phyloP scores from a whole-genome alignment of 2,888 invertebrate species.

The Bombylius major region DNA sequence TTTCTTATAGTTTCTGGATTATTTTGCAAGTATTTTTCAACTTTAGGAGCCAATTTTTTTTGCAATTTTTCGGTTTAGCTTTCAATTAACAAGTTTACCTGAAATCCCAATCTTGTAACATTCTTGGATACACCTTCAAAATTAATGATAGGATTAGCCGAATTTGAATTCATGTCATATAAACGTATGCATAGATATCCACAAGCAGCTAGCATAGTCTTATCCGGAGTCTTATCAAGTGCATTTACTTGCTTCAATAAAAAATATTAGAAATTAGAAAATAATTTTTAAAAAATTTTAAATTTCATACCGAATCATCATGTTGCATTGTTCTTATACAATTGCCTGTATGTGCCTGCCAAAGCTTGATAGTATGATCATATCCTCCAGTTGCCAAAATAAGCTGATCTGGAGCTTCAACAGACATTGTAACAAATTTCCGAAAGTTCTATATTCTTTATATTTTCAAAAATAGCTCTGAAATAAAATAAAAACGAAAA shows the following conservation, averaged over 20 bases:
- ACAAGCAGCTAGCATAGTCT: conserved; percentile 80
- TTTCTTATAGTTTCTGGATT: too few species aligned
- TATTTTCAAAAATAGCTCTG: not conserved
- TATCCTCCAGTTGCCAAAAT: conserved; percentile 92
- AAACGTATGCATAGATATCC: conserved; percentile 93
- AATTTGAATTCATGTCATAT: conserved; percentile 82
- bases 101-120: conserved; percentile 79
- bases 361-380: conserved; percentile 93
- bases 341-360: conserved; percentile 91
- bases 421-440: conserved; percentile 13
- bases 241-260: conserved; percentile 80
- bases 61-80: too few species aligned
- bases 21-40: too few species aligned
- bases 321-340: conserved; percentile 86
- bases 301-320: conserved; percentile 64
- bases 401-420: conserved; percentile 51
- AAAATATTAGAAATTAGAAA: not conserved
- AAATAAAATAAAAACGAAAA: not conserved
- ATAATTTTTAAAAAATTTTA: not conserved
- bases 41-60: too few species aligned
- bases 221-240: conserved; percentile 85
- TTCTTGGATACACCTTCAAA: conserved; percentile 87
- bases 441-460: not conserved
- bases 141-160: conserved; percentile 78
- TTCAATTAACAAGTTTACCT: conserved; percentile 30